Percentiles rank a stretch among this genome's conserved stretches.
Conservation (phyloP, 2,888 invertebrate species). For the Megamerina dolium region DNA sequence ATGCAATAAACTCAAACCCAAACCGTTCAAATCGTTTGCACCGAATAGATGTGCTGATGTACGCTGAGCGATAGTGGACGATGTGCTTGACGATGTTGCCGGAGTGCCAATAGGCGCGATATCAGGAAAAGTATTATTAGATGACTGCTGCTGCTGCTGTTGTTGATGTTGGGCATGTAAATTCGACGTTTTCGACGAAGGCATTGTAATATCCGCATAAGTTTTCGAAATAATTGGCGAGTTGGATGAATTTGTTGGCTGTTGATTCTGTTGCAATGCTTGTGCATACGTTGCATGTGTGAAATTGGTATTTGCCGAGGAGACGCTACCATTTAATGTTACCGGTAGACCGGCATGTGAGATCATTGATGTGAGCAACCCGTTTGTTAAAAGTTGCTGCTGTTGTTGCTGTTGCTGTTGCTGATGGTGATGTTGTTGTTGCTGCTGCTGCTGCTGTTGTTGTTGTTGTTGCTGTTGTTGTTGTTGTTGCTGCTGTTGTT, state of each 20-base stretch:
- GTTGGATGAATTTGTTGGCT: slow-evolving; percentile 8
- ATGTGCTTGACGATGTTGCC: slow-evolving; percentile 10
- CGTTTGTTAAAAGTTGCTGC: slow-evolving; percentile 21
- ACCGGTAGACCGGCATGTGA: slow-evolving; percentile 10
- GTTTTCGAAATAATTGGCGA: slow-evolving; percentile 23
- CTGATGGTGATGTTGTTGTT: slow-evolving; percentile 27
- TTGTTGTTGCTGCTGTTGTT: slow-evolving; percentile 50
- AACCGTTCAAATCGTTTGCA: slow-evolving; percentile 21
- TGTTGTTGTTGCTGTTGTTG: slow-evolving; percentile 33
- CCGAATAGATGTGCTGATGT: slow-evolving; percentile 19
- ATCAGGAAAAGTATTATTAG: slow-evolving; percentile 10
- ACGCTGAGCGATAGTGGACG: slow-evolving; percentile 9
- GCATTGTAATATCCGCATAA: slow-evolving; percentile 38
- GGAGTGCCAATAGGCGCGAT: slow-evolving; percentile 21
- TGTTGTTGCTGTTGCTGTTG: slow-evolving; percentile 23
- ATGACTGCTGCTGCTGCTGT: slow-evolving; percentile 13
- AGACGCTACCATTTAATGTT: slow-evolving; percentile 5
- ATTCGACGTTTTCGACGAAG: slow-evolving; percentile 22
- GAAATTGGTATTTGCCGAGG: slow-evolving; percentile 8
- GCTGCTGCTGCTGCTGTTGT: slow-evolving; percentile 24
- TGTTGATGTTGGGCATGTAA: slow-evolving; percentile 25
- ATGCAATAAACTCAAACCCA: slow-evolving; percentile 21
- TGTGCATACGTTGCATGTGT: slow-evolving; percentile 19
- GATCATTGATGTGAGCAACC: slow-evolving; percentile 13
- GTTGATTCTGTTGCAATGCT: slow-evolving; percentile 16